Evolutionary conservation across 2,797 vertebrate genomes (phyloP), one percentile per base, ranked within the genome.

Genomic region (Rhinophrynus dorsalis): DNA sequence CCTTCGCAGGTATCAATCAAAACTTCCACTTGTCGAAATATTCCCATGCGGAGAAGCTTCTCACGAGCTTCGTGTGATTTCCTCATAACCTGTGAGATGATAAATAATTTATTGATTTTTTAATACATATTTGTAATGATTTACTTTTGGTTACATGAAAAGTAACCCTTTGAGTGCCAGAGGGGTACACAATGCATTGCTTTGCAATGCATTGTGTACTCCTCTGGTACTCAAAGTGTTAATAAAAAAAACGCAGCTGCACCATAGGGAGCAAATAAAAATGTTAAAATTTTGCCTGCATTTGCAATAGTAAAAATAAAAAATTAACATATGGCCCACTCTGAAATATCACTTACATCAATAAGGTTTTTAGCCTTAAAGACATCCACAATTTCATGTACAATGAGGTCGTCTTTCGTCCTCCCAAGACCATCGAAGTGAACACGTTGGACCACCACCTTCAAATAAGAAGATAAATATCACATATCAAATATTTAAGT

Each of bases 381-480:
- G 73, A 98, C 93, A 3, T 95, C 94, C 32, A 90, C 76, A 3
- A 99, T 98, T 84, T 98, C 96, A 76, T 89, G 94, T 68, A 95
- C 94, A 23, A 99, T 91, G 66, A 97, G 89, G 44, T 99, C 96
- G 74, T 98, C 94, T 83, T 95, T 98, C 23, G 97, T 99, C 85
- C 96, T 90, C 6, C 92, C 94, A 11, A 99, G 88, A n/a, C 97
- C 96, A 62, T 97, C 93, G 0, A 98, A 93, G 76, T 94, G 96
- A 40, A 99, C 92, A 0, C 95, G 95, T 37, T 99, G 95, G 59
- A 99, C 96, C 0, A 98, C 90, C 65, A 99, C 94, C 97, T 99
- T 73, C 2, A 74, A 2, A 59, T 23, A 51, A 65, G 1, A 75
- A 3, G 9, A 38, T 24, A 5, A 38, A 38, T 38, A 12, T 11